These are phyloP conservation scores for Athene cunicularia DNA, from an alignment of 2,113 vertebrate genomes.

Conservation along the genomic window DNA sequence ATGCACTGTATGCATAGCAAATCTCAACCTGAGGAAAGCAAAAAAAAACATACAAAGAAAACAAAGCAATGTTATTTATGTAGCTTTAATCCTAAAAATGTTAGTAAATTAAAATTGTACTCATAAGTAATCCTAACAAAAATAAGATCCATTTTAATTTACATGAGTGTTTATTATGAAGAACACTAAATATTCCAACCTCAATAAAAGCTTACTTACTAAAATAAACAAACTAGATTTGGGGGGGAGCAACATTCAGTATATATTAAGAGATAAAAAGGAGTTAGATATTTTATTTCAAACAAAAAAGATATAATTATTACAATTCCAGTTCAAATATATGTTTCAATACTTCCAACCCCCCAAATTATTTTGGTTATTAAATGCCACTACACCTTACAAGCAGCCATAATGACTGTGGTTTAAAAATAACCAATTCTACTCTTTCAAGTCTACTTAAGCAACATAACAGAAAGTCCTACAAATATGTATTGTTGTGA, in stretches of 20 bases:
- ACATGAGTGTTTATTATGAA: background rate
- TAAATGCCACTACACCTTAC: background rate
- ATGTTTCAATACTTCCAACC: background rate
- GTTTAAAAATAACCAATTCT: background rate
- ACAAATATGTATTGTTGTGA: background rate
- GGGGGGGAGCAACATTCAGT: background rate
- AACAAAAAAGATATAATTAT: background rate
- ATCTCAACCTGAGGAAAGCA: constrained; percentile 83
- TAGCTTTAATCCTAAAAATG: background rate
- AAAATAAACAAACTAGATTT: background rate
- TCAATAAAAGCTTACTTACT: background rate
- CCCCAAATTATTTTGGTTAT: background rate
- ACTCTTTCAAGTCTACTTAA: background rate
- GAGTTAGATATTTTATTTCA: background rate
- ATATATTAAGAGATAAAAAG: background rate
- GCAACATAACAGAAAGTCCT: background rate
- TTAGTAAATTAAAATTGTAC: background rate
- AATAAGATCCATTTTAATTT: background rate
- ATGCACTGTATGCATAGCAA: constrained; percentile 96
- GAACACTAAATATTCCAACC: background rate
- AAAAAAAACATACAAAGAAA: constrained; percentile 18
- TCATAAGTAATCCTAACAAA: background rate
- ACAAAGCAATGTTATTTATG: background rate
- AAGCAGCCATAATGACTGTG: background rate
- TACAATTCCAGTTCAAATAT: background rate